Conservation (phyloP, 2,113 vertebrate genomes). For the Chrysemys picta region DNA sequence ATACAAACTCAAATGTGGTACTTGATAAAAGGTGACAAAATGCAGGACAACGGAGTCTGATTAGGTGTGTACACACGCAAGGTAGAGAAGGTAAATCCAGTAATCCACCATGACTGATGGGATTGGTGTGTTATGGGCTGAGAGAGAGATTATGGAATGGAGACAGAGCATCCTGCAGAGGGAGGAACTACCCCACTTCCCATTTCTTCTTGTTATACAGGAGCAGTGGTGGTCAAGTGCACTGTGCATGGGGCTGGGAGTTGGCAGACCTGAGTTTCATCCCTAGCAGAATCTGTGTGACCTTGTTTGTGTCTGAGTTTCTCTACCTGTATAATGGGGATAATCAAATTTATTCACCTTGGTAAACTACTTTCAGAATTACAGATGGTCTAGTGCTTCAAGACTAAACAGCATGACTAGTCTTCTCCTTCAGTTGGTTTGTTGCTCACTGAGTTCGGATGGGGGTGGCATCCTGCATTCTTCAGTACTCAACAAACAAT, state of each 20-base stretch:
- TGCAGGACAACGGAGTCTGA: neutral
- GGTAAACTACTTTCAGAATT: neutral
- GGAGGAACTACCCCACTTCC: neutral
- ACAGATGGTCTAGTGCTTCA: neutral
- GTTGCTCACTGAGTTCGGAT: neutral
- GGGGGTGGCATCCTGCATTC: neutral
- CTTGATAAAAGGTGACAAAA: neutral
- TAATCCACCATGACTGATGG: neutral
- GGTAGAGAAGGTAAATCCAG: neutral
- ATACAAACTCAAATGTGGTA: neutral
- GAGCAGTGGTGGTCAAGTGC: neutral
- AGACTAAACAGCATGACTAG: neutral
- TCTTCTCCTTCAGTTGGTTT: neutral
- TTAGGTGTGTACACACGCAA: neutral
- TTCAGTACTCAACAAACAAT: neutral
- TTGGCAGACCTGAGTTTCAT: neutral
- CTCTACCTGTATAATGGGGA: neutral
- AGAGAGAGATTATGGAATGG: neutral
- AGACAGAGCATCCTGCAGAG: neutral
- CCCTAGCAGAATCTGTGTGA: neutral
- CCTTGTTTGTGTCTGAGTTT: constrained; percentile 6
- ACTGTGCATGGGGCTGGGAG: neutral
- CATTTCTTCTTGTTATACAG: neutral
- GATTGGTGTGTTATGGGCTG: neutral
- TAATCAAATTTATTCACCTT: constrained; percentile 1